Evolutionary conservation across 2,888 invertebrate species (phyloP), one percentile per base, ranked within the genome.

Genomic region (Drosophila subquinaria): DNA sequence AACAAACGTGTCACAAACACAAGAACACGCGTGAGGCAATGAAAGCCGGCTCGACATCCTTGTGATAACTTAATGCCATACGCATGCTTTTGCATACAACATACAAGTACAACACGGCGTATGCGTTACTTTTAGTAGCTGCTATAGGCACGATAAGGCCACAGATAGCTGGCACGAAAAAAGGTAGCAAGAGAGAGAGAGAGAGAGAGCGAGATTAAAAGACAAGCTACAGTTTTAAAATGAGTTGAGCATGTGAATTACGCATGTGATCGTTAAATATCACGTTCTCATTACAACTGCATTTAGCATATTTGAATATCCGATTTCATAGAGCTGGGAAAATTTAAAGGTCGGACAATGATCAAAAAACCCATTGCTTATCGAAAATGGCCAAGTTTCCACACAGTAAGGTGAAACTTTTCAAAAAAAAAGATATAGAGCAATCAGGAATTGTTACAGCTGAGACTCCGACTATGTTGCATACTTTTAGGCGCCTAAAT

Each of bases 41-140:
- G 55, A 23, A 20, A 51, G 11, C 36, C 51, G 63, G 48, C 71
- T 71, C 69, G 67, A 60, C 63, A 69, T 62, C 55, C 48, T 63
- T 67, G 51, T 85, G 85, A 82, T 85, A 88, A 76, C 81, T 86
- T 86, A 86, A 84, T 84, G 76, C 66, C 88, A 64, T 52, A 88
- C 86, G 86, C 88, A 84, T 86, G 83, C 81, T 61, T 74, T 63
- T 79, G 82, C 81, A 81, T 85, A 64, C 68, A 64, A 63, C 42
- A 66, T 63, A 40, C 15, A 10, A 10, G 60, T 56, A 60, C 55
- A 62, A 64, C 56, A 67, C 50, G 76, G 66, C 71, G 56, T 55
- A 76, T 76, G 56, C 72, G 75, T 63, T 62, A 69, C 55, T 27
- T 59, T 61, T 47, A 30, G 36, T 52, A 61, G 60, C 53, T 47